These are phyloP conservation scores for Champsocephalus esox DNA, from an alignment of 2,797 vertebrate genomes.

Conservation along the genomic window DNA sequence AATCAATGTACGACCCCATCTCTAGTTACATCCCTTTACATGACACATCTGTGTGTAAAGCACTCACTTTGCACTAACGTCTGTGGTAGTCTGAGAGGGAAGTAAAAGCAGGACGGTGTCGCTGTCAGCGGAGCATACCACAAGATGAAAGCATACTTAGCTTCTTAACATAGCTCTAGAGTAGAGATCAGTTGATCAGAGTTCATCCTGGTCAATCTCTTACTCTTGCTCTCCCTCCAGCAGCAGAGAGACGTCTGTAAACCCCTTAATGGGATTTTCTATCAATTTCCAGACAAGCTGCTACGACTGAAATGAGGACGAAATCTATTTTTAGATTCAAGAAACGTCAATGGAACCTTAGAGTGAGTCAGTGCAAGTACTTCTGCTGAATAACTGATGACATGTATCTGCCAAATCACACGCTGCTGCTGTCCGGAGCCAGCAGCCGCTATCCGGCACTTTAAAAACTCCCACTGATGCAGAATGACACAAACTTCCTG, in stretches of 20 bases:
- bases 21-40: neutral
- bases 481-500: constrained; percentile 30
- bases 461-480: constrained; percentile 38
- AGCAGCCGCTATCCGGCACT: neutral
- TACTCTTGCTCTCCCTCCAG: neutral
- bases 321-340: neutral
- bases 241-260: neutral
- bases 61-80: neutral
- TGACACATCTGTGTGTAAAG: neutral
- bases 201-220: constrained; percentile 11
- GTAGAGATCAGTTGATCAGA: constrained; percentile 36
- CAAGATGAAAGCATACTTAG: constrained; percentile 47
- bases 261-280: neutral
- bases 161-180: constrained; percentile 38
- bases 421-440: neutral
- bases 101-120: constrained; percentile 12
- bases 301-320: neutral
- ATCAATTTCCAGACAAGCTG: neutral
- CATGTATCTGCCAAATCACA: neutral
- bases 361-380: neutral
- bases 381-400: neutral
- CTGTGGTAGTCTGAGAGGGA: neutral
- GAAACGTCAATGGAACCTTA: neutral
- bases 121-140: constrained; percentile 13
- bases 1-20: too few species aligned